Percentiles rank a stretch among this genome's conserved stretches.
phyloP scores from a whole-genome alignment of 2,797 vertebrate species.

The Taenioides sp. region DNA sequence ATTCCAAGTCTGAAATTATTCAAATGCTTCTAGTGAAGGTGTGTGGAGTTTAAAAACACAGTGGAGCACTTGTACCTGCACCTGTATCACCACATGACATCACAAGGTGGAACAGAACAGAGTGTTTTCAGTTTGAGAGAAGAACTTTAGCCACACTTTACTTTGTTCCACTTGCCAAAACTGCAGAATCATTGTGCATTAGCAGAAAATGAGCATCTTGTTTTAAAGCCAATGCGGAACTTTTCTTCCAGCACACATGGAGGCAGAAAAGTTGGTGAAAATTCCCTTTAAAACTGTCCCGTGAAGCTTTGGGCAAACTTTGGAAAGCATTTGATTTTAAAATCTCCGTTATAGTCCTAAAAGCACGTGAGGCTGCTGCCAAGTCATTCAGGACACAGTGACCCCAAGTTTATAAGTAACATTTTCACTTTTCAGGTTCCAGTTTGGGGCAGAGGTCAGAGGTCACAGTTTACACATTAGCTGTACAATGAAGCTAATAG shows the following conservation, averaged over 20 bases:
- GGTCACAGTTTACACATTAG: constrained; percentile 17
- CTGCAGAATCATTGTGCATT: constrained; percentile 44
- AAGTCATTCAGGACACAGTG: constrained; percentile 1
- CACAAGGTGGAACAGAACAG: too few species aligned
- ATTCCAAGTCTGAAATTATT: too few species aligned
- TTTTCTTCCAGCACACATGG: neutral
- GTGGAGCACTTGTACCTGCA: too few species aligned
- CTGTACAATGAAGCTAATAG: neutral
- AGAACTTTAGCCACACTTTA: too few species aligned
- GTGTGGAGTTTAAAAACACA: too few species aligned
- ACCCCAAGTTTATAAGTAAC: constrained; percentile 33
- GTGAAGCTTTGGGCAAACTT: neutral
- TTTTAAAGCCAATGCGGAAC: neutral
- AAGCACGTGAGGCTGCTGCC: neutral
- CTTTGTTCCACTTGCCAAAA: constrained; percentile 12
- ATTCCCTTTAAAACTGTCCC: neutral
- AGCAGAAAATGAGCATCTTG: constrained; percentile 26
- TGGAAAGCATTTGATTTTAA: too few species aligned
- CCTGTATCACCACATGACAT: too few species aligned
- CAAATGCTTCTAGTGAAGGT: too few species aligned
- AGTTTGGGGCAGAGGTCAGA: neutral
- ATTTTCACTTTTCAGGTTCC: neutral
- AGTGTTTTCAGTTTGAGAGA: too few species aligned
- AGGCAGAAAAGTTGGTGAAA: neutral
- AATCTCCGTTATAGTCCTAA: neutral